These are phyloP conservation scores for Glaucidium brasilianum DNA, from an alignment of 2,113 vertebrate genomes.

Conservation along the genomic window DNA sequence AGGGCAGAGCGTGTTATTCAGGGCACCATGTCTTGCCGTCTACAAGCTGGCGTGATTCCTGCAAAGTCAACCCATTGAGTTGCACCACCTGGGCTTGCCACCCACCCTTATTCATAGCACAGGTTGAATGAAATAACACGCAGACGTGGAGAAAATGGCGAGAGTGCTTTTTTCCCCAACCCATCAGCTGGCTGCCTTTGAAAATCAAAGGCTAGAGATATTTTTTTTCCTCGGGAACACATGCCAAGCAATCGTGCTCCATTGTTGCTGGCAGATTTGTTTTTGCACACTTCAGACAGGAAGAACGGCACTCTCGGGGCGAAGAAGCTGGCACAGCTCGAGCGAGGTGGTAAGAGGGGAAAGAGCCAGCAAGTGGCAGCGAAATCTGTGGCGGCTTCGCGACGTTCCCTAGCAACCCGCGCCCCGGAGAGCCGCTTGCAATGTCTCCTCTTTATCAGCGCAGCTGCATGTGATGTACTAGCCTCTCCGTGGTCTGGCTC, in stretches of 20 bases:
- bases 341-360: slow-evolving; percentile 13
- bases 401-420: slow-evolving; percentile 47
- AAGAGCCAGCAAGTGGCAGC: not conserved
- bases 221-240: not conserved
- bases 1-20: not conserved
- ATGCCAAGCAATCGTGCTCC: not conserved
- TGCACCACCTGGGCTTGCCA: not conserved
- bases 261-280: slow-evolving; percentile 31
- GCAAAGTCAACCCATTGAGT: not conserved
- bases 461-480: slow-evolving; percentile 43
- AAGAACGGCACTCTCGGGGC: not conserved
- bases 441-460: slow-evolving; percentile 12
- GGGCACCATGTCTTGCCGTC: not conserved
- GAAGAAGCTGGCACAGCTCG: not conserved
- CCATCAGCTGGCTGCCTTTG: not conserved
- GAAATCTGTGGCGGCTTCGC: slow-evolving; percentile 4
- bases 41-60: not conserved
- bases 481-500: not conserved
- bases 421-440: not conserved
- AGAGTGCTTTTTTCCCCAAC: not conserved
- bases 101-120: not conserved
- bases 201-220: slow-evolving; percentile 4
- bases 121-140: not conserved
- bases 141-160: not conserved
- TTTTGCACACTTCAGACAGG: not conserved